Percentiles rank a stretch among this genome's conserved stretches.
These are phyloP conservation scores for Drosophila basisetae DNA, from an alignment of 2,888 invertebrate genomes.

Conservation along the genomic window DNA sequence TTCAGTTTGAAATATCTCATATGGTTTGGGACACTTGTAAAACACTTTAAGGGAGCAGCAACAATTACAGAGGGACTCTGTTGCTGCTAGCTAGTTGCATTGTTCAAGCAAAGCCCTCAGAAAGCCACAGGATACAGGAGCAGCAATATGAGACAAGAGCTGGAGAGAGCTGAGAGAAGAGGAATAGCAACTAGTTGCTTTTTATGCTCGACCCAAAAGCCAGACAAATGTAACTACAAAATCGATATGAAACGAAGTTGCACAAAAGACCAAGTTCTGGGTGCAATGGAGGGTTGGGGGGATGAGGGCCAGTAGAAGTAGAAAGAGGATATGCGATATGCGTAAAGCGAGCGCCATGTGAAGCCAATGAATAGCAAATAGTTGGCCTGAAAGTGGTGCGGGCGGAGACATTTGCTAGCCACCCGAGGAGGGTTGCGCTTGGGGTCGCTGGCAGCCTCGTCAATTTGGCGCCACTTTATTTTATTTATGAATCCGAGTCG, in stretches of 20 bases:
- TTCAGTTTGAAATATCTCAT: neutral
- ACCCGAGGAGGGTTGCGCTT: neutral
- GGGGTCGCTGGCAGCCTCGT: constrained; percentile 55
- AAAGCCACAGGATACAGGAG: constrained; percentile 34
- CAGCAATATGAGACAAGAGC: neutral
- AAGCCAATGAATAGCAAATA: constrained; percentile 79
- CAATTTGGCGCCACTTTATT: constrained; percentile 77
- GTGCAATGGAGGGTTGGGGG: neutral
- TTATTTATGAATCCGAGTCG: constrained; percentile 72
- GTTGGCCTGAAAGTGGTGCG: constrained; percentile 21
- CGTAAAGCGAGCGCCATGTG: constrained; percentile 56
- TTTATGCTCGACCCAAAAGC: constrained; percentile 67
- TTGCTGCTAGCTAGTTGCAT: constrained; percentile 33
- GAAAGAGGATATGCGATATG: constrained; percentile 24
- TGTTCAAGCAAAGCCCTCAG: constrained; percentile 28
- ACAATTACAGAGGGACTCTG: constrained; percentile 31
- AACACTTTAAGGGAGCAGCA: constrained; percentile 43
- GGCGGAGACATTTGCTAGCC: neutral
- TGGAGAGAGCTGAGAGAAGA: neutral
- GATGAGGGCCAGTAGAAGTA: neutral
- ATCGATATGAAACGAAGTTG: constrained; percentile 74
- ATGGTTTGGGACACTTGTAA: neutral
- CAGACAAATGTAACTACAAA: constrained; percentile 75
- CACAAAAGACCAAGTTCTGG: constrained; percentile 15
- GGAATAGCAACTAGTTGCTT: constrained; percentile 68